Evolutionary conservation across 2,888 invertebrate genomes (phyloP), one percentile per base, ranked within the genome.

Genomic region (Synanthedon vespiformis): DNA sequence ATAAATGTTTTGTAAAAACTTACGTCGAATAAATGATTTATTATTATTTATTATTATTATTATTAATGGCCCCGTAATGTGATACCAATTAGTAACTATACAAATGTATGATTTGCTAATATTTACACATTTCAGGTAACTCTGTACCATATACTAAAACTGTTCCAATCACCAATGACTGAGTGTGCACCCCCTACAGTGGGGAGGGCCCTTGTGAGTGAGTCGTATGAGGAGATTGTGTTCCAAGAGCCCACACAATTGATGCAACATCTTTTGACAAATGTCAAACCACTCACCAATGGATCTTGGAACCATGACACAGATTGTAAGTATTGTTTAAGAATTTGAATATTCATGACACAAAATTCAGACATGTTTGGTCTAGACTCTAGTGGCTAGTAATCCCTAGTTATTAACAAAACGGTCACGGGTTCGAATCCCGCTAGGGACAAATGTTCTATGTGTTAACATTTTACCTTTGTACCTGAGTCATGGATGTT

Each of bases 211-310:
- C 83, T 98, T 0, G 95, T 97, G 10, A 95, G 96, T 0, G 98
- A 99, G 80, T 94, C 93, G 56, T 99, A 98, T 68, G 98, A 98
- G 74, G 98, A 98, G 88, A 94, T 98, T 52, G 95, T 98, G 0
- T 96, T 96, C 70, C 95, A 95, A 78, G 95, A 96, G 73, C 95
- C 95, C 0, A 95, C 95, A 1, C 93, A 94, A 56, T 84, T 95
- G 59, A 96, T 97, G 96, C 95, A 97, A 67, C 95, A 96, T 70
- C 87, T 96, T 34, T 80, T 97, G 47, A 93, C 92, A 56, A 93
- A 90, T 62, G 91, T 93, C 0, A 93, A 94, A 64, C 94, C 93
- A 1, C 78, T 95, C 18, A 92, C 92, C 0, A 88, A 91, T 54
- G 93, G 92, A 0, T 73, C 89, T 27, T 94, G 95, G 91, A 91